Evolutionary conservation across 2,797 vertebrate genomes (phyloP).

Genomic region (Prionace glauca): DNA sequence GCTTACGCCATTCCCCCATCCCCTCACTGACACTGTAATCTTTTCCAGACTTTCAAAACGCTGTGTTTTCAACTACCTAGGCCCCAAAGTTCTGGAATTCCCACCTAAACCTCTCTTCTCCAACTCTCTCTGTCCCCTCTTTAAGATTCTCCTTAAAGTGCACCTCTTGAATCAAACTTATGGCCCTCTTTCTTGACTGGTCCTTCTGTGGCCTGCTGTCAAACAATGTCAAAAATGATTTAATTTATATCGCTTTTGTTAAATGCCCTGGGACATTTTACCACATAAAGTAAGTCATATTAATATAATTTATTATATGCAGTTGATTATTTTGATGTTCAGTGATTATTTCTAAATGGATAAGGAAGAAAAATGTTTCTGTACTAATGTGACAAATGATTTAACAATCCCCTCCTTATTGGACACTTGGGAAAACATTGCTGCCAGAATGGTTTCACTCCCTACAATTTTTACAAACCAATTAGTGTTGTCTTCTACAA

Average conservation of each 20-base stretch:
- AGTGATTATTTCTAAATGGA: background rate
- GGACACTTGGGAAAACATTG: background rate
- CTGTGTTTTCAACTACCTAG: background rate
- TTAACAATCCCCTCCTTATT: background rate
- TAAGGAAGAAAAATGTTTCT: background rate
- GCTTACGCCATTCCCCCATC: background rate
- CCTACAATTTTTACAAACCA: background rate
- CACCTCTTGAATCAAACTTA: background rate
- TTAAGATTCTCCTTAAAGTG: background rate
- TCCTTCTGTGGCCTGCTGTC: background rate
- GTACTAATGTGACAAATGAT: background rate
- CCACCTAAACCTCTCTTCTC: background rate
- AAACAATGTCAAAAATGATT: background rate
- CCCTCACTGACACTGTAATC: background rate
- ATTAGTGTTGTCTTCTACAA: background rate
- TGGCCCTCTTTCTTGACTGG: background rate
- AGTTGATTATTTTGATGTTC: background rate
- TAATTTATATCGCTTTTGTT: background rate
- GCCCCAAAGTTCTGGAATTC: background rate
- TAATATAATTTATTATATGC: background rate
- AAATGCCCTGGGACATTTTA: background rate
- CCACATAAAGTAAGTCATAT: background rate
- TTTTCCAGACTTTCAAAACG: background rate
- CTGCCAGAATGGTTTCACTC: background rate
- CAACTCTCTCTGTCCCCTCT: background rate